These are phyloP conservation scores for Empidonax traillii DNA, from an alignment of 2,113 vertebrate species.

Conservation along the genomic window DNA sequence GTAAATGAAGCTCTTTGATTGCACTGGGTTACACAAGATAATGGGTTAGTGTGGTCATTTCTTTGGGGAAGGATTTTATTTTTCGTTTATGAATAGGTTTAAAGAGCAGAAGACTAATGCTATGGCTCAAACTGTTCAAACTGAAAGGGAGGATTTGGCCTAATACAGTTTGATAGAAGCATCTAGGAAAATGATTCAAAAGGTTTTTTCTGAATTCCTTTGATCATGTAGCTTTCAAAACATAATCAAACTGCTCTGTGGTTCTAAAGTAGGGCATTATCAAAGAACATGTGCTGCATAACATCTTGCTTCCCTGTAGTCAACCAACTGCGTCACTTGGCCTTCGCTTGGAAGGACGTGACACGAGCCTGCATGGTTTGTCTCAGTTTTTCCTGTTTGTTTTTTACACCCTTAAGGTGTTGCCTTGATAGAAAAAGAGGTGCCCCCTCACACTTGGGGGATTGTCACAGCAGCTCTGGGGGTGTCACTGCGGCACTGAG, in stretches of 20 bases:
- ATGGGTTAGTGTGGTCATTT: slow-evolving; percentile 64
- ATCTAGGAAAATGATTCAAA: slow-evolving; percentile 50
- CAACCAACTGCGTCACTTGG: neutral
- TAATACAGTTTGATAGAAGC: slow-evolving; percentile 52
- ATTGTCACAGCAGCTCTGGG: neutral
- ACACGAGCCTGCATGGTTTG: neutral
- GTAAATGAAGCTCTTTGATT: slow-evolving; percentile 66
- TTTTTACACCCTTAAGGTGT: neutral
- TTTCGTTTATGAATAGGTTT: slow-evolving; percentile 56
- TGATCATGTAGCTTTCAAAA: slow-evolving; percentile 58
- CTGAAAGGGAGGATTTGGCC: slow-evolving; percentile 40
- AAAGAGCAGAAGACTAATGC: slow-evolving; percentile 20
- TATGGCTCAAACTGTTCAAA: slow-evolving; percentile 8
- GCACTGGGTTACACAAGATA: slow-evolving; percentile 51
- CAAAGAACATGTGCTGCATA: slow-evolving; percentile 31
- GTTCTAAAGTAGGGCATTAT: slow-evolving; percentile 57
- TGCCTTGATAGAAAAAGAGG: neutral
- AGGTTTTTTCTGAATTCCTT: slow-evolving; percentile 49
- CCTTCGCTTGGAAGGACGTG: neutral
- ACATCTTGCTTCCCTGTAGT: slow-evolving; percentile 12
- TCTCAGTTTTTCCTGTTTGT: neutral
- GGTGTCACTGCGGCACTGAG: neutral
- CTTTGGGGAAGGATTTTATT: slow-evolving; percentile 41
- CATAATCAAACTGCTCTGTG: slow-evolving; percentile 47
- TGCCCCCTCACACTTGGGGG: neutral